These are phyloP conservation scores for Fistularia commersonii DNA, from an alignment of 2,797 vertebrate genomes.

Conservation along the genomic window DNA sequence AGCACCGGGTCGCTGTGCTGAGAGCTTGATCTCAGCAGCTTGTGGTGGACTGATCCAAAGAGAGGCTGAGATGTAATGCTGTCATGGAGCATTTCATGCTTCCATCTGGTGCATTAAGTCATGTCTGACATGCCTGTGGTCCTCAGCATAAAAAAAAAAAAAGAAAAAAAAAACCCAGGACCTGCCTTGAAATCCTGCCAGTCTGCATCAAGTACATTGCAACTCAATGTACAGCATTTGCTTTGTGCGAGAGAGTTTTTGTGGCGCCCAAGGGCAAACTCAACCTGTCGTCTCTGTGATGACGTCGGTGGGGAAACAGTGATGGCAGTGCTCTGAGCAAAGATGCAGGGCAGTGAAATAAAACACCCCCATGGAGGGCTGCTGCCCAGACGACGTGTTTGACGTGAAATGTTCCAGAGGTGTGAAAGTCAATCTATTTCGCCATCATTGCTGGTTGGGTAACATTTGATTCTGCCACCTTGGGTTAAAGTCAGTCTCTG, in stretches of 20 bases:
- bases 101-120: constrained; percentile 45
- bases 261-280: constrained; percentile 25
- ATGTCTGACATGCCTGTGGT: constrained; percentile 40
- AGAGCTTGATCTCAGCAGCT: constrained; percentile 9
- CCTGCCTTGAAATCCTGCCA: constrained; percentile 36
- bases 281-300: constrained; percentile 13
- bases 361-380: constrained; percentile 40
- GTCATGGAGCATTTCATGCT: constrained; percentile 27
- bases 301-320: constrained; percentile 29
- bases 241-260: constrained; percentile 16
- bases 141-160: neutral
- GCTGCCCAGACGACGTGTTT: constrained; percentile 45
- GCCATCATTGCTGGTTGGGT: constrained; percentile 1
- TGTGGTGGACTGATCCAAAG: constrained; percentile 17
- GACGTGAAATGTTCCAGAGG: constrained; percentile 69
- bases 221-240: constrained; percentile 6
- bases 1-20: neutral
- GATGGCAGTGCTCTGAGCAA: constrained; percentile 37
- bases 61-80: constrained; percentile 24
- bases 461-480: constrained; percentile 45
- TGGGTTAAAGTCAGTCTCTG: constrained; percentile 1
- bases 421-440: constrained; percentile 59
- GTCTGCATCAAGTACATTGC: constrained; percentile 19
- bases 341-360: constrained; percentile 47
- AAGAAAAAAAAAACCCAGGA: too few relatives aligned